Base-by-base conservation (phyloP, 2,888 invertebrate genomes). In the Athalia cordata region DNA sequence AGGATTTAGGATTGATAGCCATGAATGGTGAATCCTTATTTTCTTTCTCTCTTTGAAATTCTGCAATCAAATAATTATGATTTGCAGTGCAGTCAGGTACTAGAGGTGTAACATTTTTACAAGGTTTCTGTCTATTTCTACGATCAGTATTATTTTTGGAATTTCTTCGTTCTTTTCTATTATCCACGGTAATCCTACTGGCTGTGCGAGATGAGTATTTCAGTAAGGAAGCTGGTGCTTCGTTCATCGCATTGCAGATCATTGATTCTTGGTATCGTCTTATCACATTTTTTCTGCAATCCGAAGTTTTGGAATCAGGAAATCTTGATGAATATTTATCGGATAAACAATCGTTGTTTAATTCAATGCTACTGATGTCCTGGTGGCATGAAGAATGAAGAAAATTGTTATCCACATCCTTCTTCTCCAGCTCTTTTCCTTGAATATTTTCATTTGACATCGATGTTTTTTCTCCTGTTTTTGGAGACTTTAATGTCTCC, bases 191-290 rank as follows among this genome's bases (percentile, higher is more conserved):
- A 29, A 29, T 3, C 55, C 43, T 55, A 45, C 7, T 43, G 13
- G 13, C 45, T 15, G 45, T 59, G 2, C 13, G 47, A 47, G 72
- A 6, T 0, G 59, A n/a, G 47, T 72, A 7, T 13, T 47, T 57
- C 7, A 45, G 59, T 7, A 1, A 15, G 9, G 59, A 68, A 11
- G 9, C 9, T 7, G 29, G 43, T 3, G 52, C 55, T 43, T 68
- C 52, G 11, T 29, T 29, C 6, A 50, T n/a, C 5, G 8, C 52
- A n/a, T 15, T 8, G n/a, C 29, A 68, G 29, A 55, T 13, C 8
- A 55, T 11, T 55, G 47, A 59, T 11, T 72, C 59, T 47, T 59
- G n/a, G 52, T 47, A 47, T 72, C 47, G 72, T 49, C 59, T 57
- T 4, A 7, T 5, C 4, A 5, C 4, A 9, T 11, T 72, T 9